Evolutionary conservation across 2,113 vertebrate genomes (phyloP).

Genomic region (Bolborhynchus lineola): DNA sequence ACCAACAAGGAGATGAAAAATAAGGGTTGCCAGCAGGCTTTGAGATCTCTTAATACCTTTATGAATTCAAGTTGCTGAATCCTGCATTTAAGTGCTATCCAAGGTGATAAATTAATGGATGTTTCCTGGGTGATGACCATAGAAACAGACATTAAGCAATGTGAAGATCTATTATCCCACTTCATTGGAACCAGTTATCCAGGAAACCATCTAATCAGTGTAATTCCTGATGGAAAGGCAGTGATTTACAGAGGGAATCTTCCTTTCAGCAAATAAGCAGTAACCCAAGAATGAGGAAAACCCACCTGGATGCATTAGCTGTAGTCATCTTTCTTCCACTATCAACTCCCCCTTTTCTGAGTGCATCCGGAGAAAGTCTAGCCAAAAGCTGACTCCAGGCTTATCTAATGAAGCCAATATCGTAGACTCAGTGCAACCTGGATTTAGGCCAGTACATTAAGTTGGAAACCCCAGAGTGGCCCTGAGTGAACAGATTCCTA

Average conservation of each 20-base stretch:
- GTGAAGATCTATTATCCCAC: slow-evolving; percentile 8
- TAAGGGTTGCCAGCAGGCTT: not conserved
- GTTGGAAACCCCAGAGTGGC: slow-evolving; percentile 7
- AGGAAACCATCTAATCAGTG: slow-evolving; percentile 7
- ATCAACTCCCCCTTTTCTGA: not conserved
- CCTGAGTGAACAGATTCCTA: slow-evolving; percentile 12
- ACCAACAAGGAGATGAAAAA: not conserved
- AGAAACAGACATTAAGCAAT: not conserved
- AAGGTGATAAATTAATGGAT: slow-evolving; percentile 15
- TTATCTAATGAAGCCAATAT: slow-evolving; percentile 22
- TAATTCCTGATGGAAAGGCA: not conserved
- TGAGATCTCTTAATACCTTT: slow-evolving; percentile 6
- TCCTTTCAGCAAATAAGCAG: slow-evolving; percentile 37
- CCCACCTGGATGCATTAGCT: slow-evolving; percentile 10
- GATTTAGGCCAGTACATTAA: slow-evolving; percentile 7
- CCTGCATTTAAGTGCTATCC: slow-evolving; percentile 10
- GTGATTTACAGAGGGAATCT: slow-evolving; percentile 16
- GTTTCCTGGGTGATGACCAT: slow-evolving; percentile 3
- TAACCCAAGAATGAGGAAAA: slow-evolving; percentile 9
- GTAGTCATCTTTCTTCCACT: not conserved
- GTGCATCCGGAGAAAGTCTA: not conserved
- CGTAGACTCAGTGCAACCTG: slow-evolving; percentile 8
- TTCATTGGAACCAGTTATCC: not conserved
- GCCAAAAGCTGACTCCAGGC: slow-evolving; percentile 51
- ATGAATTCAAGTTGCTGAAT: not conserved